Conservation (phyloP, 2,888 invertebrate genomes). For the Lagria hirta region DNA sequence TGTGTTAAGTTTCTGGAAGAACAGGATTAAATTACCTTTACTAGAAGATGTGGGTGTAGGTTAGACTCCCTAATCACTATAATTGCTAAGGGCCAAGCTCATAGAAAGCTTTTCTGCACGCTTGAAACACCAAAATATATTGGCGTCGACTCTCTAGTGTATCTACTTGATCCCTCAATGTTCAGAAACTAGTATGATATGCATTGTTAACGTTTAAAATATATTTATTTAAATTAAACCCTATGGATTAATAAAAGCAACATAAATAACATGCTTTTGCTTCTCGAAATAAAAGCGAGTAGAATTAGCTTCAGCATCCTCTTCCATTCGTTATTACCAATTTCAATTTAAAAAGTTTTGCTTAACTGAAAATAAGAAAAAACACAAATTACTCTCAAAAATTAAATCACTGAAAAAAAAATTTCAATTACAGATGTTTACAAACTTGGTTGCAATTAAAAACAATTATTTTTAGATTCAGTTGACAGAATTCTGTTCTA, state of each 20-base stretch:
- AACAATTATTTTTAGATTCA: slow-evolving; percentile 37
- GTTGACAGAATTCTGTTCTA: slow-evolving; percentile 24
- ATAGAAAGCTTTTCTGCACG: neutral
- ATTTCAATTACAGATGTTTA: slow-evolving; percentile 36
- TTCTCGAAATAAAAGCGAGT: too few species aligned
- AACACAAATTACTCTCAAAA: slow-evolving; percentile 29
- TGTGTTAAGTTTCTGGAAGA: slow-evolving; percentile 7
- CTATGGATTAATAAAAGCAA: too few species aligned
- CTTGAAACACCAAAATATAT: slow-evolving; percentile 12
- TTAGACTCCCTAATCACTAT: slow-evolving; percentile 11
- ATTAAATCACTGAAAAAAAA: slow-evolving; percentile 28
- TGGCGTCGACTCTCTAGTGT: slow-evolving; percentile 1
- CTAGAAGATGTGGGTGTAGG: slow-evolving; percentile 7
- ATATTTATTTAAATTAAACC: too few species aligned
- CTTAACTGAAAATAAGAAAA: slow-evolving; percentile 25
- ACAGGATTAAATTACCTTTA: slow-evolving; percentile 10
- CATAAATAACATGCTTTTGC: too few species aligned
- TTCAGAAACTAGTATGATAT: too few species aligned
- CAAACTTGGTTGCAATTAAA: slow-evolving; percentile 36
- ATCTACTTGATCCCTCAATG: too few species aligned
- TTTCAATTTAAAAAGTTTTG: too few species aligned
- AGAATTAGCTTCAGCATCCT: too few species aligned
- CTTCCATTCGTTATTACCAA: too few species aligned
- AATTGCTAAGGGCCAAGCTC: slow-evolving; percentile 8
- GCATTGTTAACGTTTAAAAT: too few species aligned